phyloP scores from a whole-genome alignment of 2,797 vertebrate genomes.

The Phataginus tetradactyla region DNA sequence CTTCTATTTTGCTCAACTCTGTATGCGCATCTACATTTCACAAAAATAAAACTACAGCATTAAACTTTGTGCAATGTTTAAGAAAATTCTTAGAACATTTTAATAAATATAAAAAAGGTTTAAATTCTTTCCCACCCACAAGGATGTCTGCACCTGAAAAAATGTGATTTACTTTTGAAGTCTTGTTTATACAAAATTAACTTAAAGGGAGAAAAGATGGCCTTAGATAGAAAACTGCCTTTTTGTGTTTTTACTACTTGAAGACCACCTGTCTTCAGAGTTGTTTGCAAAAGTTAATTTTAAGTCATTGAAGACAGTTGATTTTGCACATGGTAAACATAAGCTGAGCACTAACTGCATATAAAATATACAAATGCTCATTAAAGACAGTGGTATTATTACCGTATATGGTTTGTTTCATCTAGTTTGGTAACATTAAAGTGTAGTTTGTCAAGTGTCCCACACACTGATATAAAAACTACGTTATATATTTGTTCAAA shows the following conservation, averaged over 20 bases:
- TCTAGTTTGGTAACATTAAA: constrained; percentile 86
- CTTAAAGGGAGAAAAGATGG: constrained; percentile 83
- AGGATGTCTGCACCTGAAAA: constrained; percentile 87
- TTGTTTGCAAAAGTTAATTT: constrained; percentile 83
- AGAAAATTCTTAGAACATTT: constrained; percentile 87
- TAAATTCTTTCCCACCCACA: constrained; percentile 84
- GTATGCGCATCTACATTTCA: constrained; percentile 77
- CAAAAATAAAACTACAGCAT: constrained; percentile 83
- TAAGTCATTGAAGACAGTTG: constrained; percentile 80
- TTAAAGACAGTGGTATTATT: constrained; percentile 83
- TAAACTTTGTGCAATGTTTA: constrained; percentile 84
- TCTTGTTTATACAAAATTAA: constrained; percentile 86
- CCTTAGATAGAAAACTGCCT: constrained; percentile 84
- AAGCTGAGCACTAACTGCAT: constrained; percentile 84
- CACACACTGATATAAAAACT: constrained; percentile 86
- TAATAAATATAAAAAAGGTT: constrained; percentile 87
- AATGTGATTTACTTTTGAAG: constrained; percentile 85
- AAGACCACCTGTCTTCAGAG: constrained; percentile 84
- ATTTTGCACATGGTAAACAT: constrained; percentile 87
- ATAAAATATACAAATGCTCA: constrained; percentile 89
- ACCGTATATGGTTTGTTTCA: constrained; percentile 84
- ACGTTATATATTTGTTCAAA: constrained; percentile 82
- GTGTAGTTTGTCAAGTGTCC: constrained; percentile 85
- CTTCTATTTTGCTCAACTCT: constrained; percentile 77
- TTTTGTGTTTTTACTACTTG: constrained; percentile 76